phyloP scores from a whole-genome alignment of 2,113 vertebrate species.

The Elanoides forficatus region DNA sequence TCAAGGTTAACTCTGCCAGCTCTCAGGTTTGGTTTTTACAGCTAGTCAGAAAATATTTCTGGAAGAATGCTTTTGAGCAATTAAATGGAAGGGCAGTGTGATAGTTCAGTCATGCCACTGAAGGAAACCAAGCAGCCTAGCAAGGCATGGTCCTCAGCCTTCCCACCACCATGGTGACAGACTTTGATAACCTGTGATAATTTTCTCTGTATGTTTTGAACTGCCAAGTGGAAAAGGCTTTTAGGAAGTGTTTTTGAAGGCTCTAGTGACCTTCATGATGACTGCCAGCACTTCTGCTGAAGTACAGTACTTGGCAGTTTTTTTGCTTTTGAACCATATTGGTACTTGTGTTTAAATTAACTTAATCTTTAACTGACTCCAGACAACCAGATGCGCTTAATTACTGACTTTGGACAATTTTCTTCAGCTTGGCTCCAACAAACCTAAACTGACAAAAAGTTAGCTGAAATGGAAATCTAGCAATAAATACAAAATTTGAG shows the following conservation, averaged over 20 bases:
- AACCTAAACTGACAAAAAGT: neutral
- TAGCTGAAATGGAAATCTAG: neutral
- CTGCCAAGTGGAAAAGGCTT: neutral
- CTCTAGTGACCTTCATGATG: neutral
- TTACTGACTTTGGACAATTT: neutral
- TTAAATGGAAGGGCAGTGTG: neutral
- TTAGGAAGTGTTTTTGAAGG: neutral
- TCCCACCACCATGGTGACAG: neutral
- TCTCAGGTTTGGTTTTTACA: neutral
- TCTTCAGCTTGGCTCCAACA: neutral
- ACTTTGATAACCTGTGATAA: neutral
- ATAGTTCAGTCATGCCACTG: neutral
- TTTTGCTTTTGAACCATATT: neutral
- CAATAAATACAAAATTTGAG: neutral
- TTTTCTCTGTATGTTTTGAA: neutral
- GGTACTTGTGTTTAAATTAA: neutral
- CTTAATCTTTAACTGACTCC: neutral
- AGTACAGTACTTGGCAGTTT: neutral
- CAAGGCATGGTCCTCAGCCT: neutral
- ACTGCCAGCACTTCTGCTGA: neutral
- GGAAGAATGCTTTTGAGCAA: neutral
- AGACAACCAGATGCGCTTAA: neutral
- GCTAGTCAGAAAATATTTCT: neutral
- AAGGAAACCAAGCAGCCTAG: neutral
- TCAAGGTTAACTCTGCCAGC: neutral